These are phyloP conservation scores for Peromyscus maniculatus DNA, from an alignment of 2,113 vertebrate species.

Conservation along the genomic window DNA sequence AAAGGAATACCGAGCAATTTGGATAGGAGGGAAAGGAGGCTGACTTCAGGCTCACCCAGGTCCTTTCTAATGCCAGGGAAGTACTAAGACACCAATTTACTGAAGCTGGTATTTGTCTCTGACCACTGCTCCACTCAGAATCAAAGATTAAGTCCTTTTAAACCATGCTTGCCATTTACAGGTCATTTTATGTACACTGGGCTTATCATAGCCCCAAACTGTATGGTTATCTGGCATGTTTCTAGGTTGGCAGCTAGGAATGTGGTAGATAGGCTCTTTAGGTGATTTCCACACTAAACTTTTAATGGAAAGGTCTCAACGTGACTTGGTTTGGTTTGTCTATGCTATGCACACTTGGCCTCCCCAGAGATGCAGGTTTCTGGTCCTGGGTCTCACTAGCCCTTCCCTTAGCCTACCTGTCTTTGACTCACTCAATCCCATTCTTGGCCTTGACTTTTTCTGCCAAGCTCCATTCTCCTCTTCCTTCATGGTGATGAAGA, in stretches of 20 bases:
- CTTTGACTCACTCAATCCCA: neutral
- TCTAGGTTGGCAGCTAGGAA: neutral
- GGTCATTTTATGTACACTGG: neutral
- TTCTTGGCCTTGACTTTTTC: neutral
- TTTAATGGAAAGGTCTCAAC: neutral
- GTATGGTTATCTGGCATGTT: neutral
- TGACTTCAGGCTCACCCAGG: too few relatives aligned
- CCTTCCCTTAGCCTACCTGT: neutral
- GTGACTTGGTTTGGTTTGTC: neutral
- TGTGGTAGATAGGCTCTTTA: neutral
- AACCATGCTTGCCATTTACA: neutral
- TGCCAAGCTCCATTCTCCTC: neutral
- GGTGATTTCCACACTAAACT: neutral
- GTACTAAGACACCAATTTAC: neutral
- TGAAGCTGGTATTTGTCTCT: neutral
- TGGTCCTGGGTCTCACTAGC: neutral
- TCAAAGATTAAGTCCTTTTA: neutral
- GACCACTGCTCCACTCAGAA: neutral
- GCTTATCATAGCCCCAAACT: neutral
- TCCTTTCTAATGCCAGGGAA: neutral
- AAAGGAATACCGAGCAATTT: neutral
- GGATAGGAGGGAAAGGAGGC: neutral
- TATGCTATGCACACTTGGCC: neutral
- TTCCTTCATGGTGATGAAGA: neutral
- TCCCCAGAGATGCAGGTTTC: neutral